Evolutionary conservation across 1,140 invertebrate genomes (phyloP).

Genomic region (Trichogramma pretiosum): DNA sequence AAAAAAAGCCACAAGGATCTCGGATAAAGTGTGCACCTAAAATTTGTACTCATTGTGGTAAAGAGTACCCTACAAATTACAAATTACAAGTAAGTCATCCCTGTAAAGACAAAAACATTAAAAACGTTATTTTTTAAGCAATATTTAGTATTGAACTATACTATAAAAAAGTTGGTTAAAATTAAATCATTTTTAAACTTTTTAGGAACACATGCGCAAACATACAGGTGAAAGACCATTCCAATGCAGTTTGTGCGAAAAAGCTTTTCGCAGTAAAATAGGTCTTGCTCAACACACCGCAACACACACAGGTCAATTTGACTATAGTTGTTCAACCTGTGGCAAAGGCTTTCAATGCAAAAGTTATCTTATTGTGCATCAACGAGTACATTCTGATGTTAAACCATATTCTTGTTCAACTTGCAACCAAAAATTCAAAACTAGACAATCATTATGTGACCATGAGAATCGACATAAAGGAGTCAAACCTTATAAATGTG

Average conservation of each 20-base stretch:
- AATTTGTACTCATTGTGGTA: slow-evolving; percentile 50
- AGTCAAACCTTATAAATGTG: slow-evolving; percentile 72
- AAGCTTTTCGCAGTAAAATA: slow-evolving; percentile 60
- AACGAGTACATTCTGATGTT: slow-evolving; percentile 57
- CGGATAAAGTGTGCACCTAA: slow-evolving; percentile 45
- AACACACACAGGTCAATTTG: slow-evolving; percentile 57
- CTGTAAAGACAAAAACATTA: background rate
- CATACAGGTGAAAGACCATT: slow-evolving; percentile 76
- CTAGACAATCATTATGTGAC: slow-evolving; percentile 64
- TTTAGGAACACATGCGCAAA: slow-evolving; percentile 61
- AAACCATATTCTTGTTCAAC: slow-evolving; percentile 54
- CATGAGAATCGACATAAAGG: slow-evolving; percentile 75
- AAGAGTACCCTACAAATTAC: slow-evolving; percentile 53
- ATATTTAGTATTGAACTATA: background rate
- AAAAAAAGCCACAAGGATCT: slow-evolving; percentile 25
- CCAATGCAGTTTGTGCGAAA: slow-evolving; percentile 66
- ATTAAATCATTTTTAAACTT: background rate
- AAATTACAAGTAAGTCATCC: slow-evolving; percentile 47
- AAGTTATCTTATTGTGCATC: slow-evolving; percentile 61
- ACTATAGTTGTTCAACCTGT: slow-evolving; percentile 59
- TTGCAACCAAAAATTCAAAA: slow-evolving; percentile 61
- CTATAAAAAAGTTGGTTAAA: background rate
- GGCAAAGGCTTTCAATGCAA: slow-evolving; percentile 66
- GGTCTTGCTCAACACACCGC: slow-evolving; percentile 61
- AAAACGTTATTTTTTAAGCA: background rate